Evolutionary conservation across 2,113 vertebrate species (phyloP), one percentile per base, ranked within the genome.

Genomic region (Chelonoidis abingdonii): DNA sequence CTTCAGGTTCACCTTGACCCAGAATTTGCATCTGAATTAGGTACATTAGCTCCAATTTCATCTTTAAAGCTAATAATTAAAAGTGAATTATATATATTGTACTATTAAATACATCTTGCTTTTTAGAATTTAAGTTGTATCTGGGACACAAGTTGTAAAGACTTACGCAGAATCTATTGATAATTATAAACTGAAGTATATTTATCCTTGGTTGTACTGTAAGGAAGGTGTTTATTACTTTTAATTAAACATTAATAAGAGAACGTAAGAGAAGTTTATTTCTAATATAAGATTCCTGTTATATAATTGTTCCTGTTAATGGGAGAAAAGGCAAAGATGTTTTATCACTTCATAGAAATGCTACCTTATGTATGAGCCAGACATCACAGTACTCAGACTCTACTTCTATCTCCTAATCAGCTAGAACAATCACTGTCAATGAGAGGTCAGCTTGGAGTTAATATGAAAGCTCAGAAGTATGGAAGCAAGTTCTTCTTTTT

Each of bases 211-310:
- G 0, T 79, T 82, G 19, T 0, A 0, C 9, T 59, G 19, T 81
- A 81, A 82, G 52, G 1, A 88, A 44, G 5, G 22, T 24, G 4
- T 56, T 17, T 38, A 21, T 69, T 38, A 69, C 35, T 24, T 90
- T 72, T 76, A 62, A 41, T 27, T 88, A 90, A 82, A n/a, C 10
- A 8, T 0, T 11, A 72, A 35, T 69, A 54, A 69, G 75, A 78
- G 12, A 21, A 6, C 0, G 80, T 54, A 49, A 83, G 27, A 31
- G 11, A 0, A 2, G 2, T 72, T 89, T 65, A 0, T 0, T 41
- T 47, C 76, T 76, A 29, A 53, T 81, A n/a, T 38, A 21, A 76
- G 56, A 65, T 2, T 54, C 4, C 35, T 41, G 65, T 8, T 11
- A 89, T 16, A 0, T 57, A 49, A 84, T 47, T 84, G 56, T 1